Evolutionary conservation across 2,797 vertebrate species (phyloP), one percentile per base, ranked within the genome.

Genomic region (Coreius guichenoti): DNA sequence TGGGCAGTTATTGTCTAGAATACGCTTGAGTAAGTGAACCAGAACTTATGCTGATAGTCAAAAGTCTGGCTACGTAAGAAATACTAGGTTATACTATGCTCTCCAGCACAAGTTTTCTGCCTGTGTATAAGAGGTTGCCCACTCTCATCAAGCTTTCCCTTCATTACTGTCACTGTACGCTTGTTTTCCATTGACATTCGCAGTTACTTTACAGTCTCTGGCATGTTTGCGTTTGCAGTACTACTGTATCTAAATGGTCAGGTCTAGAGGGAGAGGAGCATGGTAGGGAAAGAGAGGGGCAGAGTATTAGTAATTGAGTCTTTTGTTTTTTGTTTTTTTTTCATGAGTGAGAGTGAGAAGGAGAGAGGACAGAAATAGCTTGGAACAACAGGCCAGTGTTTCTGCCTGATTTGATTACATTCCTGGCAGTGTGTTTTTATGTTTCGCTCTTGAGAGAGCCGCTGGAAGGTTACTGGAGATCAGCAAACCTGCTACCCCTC

Each of bases 401-500:
- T 86, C 68, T 88, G 70, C 47, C 81, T 85, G 82, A 90, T 89
- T 89, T 75, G 47, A 83, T 91, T 88, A 88, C 67, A 90, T 81
- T 89, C 82, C 82, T 65, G 63, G 58, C 58, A 89, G 82, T 70
- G 65, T 77, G 81, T 84, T 82, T 88, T 83, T 82, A 83, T 80
- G 81, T 87, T 88, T 68, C 45, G 6, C 76, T 84, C 77, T 84
- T 79, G 58, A 78, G 58, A 75, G 45, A 85, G 80, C 80, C 51
- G 29, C 78, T 61, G 77, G 81, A 82, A 75, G 69, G 82, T 77
- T 58, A 80, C 75, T 65, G 74, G 69, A 82, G 82, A 85, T 85
- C 76, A 79, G 54, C 51, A 31, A 85, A 47, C 54, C 43, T 80
- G 68, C 69, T 80, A 29, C 39, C 51, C 68, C 73, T 47, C 47